Evolutionary conservation across 2,113 vertebrate genomes (phyloP).

Genomic region (Podarcis raffonei): DNA sequence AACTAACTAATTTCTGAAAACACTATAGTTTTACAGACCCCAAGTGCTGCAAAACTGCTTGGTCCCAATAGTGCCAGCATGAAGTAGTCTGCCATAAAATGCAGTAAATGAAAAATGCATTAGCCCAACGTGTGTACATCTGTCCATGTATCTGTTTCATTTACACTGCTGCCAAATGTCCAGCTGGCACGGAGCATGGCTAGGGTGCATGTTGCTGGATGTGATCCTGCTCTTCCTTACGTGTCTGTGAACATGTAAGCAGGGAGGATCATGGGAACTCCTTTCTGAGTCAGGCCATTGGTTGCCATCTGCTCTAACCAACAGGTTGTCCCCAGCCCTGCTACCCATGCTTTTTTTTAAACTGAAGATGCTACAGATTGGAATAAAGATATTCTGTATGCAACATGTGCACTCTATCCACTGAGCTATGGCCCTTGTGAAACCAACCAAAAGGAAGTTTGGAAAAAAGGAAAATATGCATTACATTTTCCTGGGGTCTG

Average conservation of each 20-base stretch:
- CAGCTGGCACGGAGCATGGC: neutral
- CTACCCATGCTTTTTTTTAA: neutral
- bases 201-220: neutral
- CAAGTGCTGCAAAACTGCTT: neutral
- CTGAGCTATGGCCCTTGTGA: slow-evolving; percentile 34
- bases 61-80: neutral
- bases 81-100: neutral
- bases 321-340: neutral
- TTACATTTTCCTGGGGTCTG: neutral
- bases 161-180: too few species aligned
- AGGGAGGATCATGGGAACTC: neutral
- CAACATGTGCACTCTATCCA: neutral
- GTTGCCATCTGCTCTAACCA: neutral
- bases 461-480: neutral
- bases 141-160: neutral
- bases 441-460: slow-evolving; percentile 54
- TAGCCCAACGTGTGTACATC: neutral
- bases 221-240: neutral
- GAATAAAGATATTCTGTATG: neutral
- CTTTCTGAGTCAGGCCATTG: neutral
- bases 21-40: neutral
- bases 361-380: neutral
- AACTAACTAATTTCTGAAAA: neutral
- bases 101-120: neutral
- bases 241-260: neutral